Evolutionary conservation across 2,113 vertebrate species (phyloP).

Genomic region (Pseudopodoces humilis): DNA sequence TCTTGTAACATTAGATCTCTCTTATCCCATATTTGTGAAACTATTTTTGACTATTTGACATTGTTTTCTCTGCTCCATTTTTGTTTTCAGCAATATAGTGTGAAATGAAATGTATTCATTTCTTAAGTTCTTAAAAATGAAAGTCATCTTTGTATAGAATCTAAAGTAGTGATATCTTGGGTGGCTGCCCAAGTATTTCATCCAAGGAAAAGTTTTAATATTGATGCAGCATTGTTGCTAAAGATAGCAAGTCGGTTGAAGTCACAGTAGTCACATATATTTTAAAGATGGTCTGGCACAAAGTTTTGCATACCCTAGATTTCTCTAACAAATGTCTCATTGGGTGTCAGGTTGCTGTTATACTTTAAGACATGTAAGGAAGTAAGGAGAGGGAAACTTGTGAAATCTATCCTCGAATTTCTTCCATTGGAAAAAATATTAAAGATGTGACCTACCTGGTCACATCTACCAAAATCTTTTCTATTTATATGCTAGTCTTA

Average conservation of each 20-base stretch:
- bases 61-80: not conserved
- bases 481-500: not conserved
- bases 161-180: slow-evolving; percentile 36
- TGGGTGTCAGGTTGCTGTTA: not conserved
- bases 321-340: slow-evolving; percentile 4
- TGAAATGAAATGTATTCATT: slow-evolving; percentile 48
- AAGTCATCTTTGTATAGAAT: slow-evolving; percentile 32
- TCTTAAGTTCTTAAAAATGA: slow-evolving; percentile 33
- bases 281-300: not conserved
- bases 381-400: not conserved
- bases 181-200: slow-evolving; percentile 60
- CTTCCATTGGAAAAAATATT: slow-evolving; percentile 6
- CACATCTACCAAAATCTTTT: not conserved
- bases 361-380: not conserved
- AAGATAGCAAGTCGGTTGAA: slow-evolving; percentile 49
- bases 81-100: slow-evolving; percentile 50
- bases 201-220: slow-evolving; percentile 59
- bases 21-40: not conserved
- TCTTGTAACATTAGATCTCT: not conserved
- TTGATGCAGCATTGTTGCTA: slow-evolving; percentile 58
- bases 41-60: not conserved
- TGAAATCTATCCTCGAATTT: not conserved
- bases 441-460: not conserved
- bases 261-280: not conserved
- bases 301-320: not conserved